Percentiles rank a stretch among this genome's conserved stretches.
Evolutionary conservation across 2,888 invertebrate genomes (phyloP).

Genomic region (Myathropa florea): DNA sequence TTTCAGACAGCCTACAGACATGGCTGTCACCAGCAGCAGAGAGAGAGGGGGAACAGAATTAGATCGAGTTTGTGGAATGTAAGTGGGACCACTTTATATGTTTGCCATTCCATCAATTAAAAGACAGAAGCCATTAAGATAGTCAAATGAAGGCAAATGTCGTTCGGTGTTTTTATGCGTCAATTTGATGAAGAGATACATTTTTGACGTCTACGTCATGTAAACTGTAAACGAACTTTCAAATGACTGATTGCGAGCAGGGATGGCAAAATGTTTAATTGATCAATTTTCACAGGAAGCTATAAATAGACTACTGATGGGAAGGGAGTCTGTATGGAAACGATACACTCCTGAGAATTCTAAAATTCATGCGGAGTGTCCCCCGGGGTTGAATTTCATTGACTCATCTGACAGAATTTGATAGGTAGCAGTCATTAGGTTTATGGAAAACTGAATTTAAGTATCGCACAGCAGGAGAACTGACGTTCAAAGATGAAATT

Average conservation of each 20-base stretch:
- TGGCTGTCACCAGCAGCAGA: background rate
- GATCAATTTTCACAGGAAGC: constrained; percentile 1
- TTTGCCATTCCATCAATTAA: constrained; percentile 1
- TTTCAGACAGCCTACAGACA: background rate
- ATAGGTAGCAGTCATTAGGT: background rate
- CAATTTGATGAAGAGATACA: constrained; percentile 5
- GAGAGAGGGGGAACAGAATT: too few species aligned
- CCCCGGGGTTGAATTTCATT: background rate
- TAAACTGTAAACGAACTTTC: background rate
- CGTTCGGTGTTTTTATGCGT: background rate
- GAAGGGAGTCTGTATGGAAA: background rate
- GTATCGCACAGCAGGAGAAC: too few species aligned
- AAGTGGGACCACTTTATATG: background rate
- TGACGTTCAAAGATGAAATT: too few species aligned
- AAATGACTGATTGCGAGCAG: background rate
- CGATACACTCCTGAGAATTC: background rate
- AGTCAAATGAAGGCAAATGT: background rate
- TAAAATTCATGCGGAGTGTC: background rate
- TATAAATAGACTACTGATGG: background rate
- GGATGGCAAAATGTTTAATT: background rate
- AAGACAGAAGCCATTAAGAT: constrained; percentile 13
- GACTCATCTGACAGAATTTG: background rate
- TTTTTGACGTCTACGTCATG: background rate
- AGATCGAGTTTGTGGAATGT: background rate
- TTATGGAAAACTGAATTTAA: too few species aligned